Percentiles rank a stretch among this genome's conserved stretches.
Evolutionary conservation across 2,113 vertebrate species (phyloP).

Genomic region (Neodon shergylaensis): DNA sequence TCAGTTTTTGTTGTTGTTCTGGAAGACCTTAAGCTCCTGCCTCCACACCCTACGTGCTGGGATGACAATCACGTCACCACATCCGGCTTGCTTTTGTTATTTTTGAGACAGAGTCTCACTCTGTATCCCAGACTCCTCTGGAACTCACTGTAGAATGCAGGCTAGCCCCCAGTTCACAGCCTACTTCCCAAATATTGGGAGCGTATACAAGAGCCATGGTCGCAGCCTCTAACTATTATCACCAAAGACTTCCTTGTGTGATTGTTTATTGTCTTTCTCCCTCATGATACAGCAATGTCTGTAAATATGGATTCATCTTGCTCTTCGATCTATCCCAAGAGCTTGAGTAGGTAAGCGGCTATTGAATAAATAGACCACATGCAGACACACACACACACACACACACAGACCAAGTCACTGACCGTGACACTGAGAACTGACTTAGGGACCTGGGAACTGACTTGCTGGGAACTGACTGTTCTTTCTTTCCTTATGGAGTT

Average conservation of each 20-base stretch:
- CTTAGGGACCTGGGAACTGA: not conserved
- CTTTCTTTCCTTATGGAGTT: not conserved
- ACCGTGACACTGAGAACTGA: not conserved
- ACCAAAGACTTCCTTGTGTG: not conserved
- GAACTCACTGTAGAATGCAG: not conserved
- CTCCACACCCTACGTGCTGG: no score
- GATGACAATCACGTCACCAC: not conserved
- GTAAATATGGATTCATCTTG: not conserved
- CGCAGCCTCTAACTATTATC: not conserved
- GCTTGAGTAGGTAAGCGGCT: not conserved
- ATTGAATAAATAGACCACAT: not conserved
- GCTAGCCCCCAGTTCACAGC: not conserved
- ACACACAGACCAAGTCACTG: not conserved
- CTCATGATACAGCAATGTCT: not conserved
- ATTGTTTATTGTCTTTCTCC: not conserved
- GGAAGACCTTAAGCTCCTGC: not conserved
- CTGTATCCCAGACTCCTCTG: not conserved
- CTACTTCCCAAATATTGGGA: not conserved
- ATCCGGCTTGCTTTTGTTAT: not conserved
- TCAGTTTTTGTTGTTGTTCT: no score
- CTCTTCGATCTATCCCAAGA: not conserved
- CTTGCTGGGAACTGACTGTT: conserved; percentile 35
- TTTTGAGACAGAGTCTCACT: not conserved
- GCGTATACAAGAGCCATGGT: not conserved
- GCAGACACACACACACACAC: not conserved